Evolutionary conservation across 2,113 vertebrate genomes (phyloP).

Genomic region (Sprattus sprattus): DNA sequence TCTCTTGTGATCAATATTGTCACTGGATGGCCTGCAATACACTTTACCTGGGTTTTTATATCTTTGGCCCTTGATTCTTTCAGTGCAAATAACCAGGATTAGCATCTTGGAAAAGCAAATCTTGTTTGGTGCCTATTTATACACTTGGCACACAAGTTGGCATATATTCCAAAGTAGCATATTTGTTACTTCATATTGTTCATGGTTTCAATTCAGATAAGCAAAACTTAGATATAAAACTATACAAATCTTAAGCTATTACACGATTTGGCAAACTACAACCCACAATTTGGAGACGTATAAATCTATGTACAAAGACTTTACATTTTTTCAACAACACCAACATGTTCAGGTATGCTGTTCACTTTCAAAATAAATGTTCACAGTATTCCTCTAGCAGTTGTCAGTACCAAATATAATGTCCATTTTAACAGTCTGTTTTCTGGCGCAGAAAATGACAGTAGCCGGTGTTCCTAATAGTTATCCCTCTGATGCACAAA

Average conservation of each 20-base stretch:
- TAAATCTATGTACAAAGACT: slow-evolving; percentile 13
- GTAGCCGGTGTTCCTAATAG: background rate
- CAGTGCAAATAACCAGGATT: background rate
- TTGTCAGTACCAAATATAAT: background rate
- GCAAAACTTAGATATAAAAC: background rate
- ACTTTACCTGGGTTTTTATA: background rate
- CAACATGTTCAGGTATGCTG: background rate
- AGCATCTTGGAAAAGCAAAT: background rate
- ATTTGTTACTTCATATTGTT: background rate
- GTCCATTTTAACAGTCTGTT: background rate
- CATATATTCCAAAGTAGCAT: background rate
- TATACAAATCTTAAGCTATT: background rate
- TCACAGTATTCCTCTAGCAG: slow-evolving; percentile 1
- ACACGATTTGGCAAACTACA: background rate
- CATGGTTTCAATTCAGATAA: background rate
- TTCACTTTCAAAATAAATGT: background rate
- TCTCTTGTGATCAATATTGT: background rate
- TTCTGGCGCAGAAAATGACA: background rate
- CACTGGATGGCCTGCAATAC: background rate
- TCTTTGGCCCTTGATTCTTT: background rate
- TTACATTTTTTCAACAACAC: background rate
- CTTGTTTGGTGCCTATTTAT: background rate
- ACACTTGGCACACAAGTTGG: background rate
- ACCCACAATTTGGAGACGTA: background rate
- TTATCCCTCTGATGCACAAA: background rate